Evolutionary conservation across 2,113 vertebrate genomes (phyloP).

Genomic region (Stigmatopora argus): DNA sequence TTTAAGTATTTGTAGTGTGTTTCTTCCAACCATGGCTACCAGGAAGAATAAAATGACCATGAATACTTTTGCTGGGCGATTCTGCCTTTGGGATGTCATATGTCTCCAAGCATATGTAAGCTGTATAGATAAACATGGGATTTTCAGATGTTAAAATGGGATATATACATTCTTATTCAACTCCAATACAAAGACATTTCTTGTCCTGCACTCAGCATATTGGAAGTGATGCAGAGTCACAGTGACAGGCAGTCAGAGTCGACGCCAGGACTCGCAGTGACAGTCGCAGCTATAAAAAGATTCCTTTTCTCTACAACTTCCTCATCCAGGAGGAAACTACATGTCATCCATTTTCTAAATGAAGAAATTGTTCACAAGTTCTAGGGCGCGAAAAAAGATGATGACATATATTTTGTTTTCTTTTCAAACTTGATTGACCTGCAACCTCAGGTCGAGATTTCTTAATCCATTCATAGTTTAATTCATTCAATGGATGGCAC

Average conservation of each 20-base stretch:
- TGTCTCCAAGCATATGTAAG: neutral
- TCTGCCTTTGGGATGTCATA: slow-evolving; percentile 6
- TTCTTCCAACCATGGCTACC: neutral
- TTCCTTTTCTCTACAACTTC: slow-evolving; percentile 40
- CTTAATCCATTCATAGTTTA: too few species aligned
- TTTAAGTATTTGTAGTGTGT: neutral
- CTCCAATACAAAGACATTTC: slow-evolving; percentile 28
- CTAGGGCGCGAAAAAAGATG: neutral
- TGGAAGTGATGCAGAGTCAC: slow-evolving; percentile 50
- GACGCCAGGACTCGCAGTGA: slow-evolving; percentile 32
- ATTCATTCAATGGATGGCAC: too few species aligned
- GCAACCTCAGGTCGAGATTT: too few species aligned
- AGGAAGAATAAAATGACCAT: neutral
- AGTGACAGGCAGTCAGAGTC: slow-evolving; percentile 52
- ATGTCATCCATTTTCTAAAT: neutral
- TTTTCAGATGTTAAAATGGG: too few species aligned
- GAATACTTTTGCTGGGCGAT: neutral
- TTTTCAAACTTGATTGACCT: neutral
- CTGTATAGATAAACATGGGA: neutral
- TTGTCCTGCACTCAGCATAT: slow-evolving; percentile 46
- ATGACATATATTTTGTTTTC: neutral
- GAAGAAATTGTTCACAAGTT: too few species aligned
- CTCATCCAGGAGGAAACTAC: slow-evolving; percentile 5
- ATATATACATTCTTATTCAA: slow-evolving; percentile 3
- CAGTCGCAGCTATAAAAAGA: slow-evolving; percentile 52